Evolutionary conservation across 2,888 invertebrate species (phyloP).

Genomic region (Aspidiotus rigidus): DNA sequence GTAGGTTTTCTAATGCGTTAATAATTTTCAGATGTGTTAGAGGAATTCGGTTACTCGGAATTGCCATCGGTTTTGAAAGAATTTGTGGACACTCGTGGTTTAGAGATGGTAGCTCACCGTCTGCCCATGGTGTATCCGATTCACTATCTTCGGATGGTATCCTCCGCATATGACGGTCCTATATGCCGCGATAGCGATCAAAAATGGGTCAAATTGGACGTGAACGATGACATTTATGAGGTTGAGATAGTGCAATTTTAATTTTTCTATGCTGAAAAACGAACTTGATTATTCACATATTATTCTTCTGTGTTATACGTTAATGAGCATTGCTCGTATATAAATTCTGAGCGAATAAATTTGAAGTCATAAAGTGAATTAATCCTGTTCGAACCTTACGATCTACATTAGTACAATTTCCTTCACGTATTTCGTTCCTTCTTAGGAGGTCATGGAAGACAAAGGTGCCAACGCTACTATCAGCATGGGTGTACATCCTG

Average conservation of each 20-base stretch:
- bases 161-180: slow-evolving; percentile 23
- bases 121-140: slow-evolving; percentile 63
- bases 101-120: slow-evolving; percentile 78
- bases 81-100: slow-evolving; percentile 79
- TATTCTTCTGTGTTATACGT: too few species aligned
- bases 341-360: background rate
- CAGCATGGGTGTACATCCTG: slow-evolving; percentile 19
- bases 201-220: slow-evolving; percentile 59
- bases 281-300: background rate
- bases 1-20: background rate
- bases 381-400: too few species aligned
- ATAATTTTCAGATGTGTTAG: slow-evolving; percentile 13
- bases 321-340: too few species aligned
- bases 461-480: slow-evolving; percentile 19
- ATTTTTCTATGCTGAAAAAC: background rate
- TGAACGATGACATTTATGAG: slow-evolving; percentile 48
- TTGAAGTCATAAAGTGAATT: too few species aligned
- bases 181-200: slow-evolving; percentile 45
- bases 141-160: slow-evolving; percentile 27
- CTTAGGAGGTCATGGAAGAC: slow-evolving; percentile 23
- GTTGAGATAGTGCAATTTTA: slow-evolving; percentile 37
- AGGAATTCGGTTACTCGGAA: slow-evolving; percentile 27
- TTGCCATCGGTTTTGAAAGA: slow-evolving; percentile 52
- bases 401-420: too few species aligned
- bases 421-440: background rate